phyloP scores from a whole-genome alignment of 2,797 vertebrate species.

The Capromys pilorides region DNA sequence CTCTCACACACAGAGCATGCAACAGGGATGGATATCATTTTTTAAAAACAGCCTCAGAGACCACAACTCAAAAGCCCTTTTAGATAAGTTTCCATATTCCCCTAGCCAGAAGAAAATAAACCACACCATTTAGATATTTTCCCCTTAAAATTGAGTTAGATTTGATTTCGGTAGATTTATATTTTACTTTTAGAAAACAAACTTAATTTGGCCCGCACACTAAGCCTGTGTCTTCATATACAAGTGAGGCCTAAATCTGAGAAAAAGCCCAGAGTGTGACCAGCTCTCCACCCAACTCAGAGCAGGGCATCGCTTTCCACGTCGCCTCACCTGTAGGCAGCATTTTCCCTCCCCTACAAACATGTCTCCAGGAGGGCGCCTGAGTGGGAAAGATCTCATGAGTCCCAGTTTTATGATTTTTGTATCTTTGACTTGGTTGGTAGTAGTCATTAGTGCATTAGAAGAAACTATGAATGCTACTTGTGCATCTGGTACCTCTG shows the following conservation, averaged over 20 bases:
- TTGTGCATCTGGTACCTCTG: too few species aligned
- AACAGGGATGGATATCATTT: slow-evolving; percentile 62
- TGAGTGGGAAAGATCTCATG: neutral
- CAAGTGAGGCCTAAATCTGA: slow-evolving; percentile 63
- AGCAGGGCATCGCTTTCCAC: neutral
- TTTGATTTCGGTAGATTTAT: slow-evolving; percentile 79
- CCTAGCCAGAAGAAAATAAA: slow-evolving; percentile 72
- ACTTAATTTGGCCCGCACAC: slow-evolving; percentile 72
- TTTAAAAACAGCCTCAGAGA: slow-evolving; percentile 66
- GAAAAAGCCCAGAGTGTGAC: neutral
- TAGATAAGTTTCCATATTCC: slow-evolving; percentile 74
- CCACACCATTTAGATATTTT: slow-evolving; percentile 72
- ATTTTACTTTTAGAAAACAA: slow-evolving; percentile 79
- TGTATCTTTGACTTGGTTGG: slow-evolving; percentile 8
- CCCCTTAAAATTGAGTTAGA: slow-evolving; percentile 73
- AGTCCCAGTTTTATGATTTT: neutral
- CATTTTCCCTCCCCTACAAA: neutral
- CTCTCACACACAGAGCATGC: neutral
- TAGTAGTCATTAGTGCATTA: neutral
- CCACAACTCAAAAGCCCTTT: slow-evolving; percentile 78
- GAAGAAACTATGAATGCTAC: neutral
- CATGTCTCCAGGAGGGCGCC: neutral
- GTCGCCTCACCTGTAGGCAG: slow-evolving; percentile 31
- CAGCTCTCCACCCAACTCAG: slow-evolving; percentile 1
- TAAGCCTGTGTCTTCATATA: slow-evolving; percentile 68